A percentile compares a stretch with the other conserved stretches of the same genome.
Evolutionary conservation across 2,113 vertebrate genomes (phyloP).

Genomic region (Lynx canadensis): DNA sequence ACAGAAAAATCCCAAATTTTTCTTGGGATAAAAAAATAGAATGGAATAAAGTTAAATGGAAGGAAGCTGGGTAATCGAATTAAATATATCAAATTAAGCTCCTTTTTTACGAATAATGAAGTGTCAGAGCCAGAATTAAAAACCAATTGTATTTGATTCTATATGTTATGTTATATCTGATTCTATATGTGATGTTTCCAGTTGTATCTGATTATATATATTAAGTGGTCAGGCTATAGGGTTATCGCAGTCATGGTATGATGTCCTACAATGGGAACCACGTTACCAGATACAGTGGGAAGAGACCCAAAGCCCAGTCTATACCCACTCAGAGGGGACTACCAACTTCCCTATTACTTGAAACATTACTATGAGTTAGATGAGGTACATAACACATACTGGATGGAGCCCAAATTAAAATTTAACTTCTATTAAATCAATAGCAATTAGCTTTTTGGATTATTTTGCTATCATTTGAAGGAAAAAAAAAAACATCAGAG

Average conservation of each 20-base stretch:
- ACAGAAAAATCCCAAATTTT: neutral
- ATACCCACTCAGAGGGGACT: neutral
- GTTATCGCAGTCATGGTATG: neutral
- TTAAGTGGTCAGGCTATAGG: neutral
- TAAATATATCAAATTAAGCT: neutral
- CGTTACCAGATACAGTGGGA: neutral
- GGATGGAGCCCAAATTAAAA: neutral
- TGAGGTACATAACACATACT: neutral
- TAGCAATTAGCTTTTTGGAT: neutral
- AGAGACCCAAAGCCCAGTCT: neutral
- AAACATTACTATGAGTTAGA: neutral
- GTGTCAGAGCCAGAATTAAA: neutral
- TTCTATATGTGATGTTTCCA: neutral
- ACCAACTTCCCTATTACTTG: neutral
- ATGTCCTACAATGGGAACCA: neutral
- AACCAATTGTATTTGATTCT: neutral
- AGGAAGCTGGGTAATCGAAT: neutral
- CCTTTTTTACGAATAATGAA: neutral
- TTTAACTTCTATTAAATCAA: neutral
- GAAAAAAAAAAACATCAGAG: accelerated
- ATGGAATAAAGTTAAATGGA: neutral
- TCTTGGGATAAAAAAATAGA: neutral
- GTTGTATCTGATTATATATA: neutral
- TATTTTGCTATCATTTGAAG: neutral
- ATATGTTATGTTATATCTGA: neutral